Evolutionary conservation across 2,888 invertebrate species (phyloP).

Genomic region (Hermodice carunculata): DNA sequence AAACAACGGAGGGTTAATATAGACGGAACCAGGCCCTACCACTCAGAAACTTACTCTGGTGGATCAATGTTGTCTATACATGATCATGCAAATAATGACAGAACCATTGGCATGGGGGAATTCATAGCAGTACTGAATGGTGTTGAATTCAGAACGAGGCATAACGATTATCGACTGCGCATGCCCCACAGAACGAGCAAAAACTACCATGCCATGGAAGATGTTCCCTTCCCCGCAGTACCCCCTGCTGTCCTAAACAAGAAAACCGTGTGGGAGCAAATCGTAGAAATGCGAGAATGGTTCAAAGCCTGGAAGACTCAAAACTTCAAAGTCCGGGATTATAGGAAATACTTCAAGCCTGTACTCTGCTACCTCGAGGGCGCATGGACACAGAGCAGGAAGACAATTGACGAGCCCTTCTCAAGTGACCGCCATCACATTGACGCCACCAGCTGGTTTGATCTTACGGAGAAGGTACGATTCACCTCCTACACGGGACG

Average conservation of each 20-base stretch:
- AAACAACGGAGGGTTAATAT: conserved; percentile 33
- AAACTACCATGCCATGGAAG: conserved; percentile 9
- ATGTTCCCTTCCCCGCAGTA: conserved; percentile 11
- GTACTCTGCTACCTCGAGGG: conserved; percentile 56
- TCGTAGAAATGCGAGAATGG: conserved; percentile 54
- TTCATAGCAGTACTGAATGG: conserved; percentile 55
- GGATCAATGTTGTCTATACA: conserved; percentile 45
- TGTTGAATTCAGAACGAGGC: conserved; percentile 51
- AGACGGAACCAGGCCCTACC: conserved; percentile 46
- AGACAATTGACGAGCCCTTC: conserved; percentile 54
- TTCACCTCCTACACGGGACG: conserved; percentile 51
- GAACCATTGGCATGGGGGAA: conserved; percentile 23
- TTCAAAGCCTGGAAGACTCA: conserved; percentile 56
- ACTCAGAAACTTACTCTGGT: conserved; percentile 30
- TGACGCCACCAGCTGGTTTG: conserved; percentile 49
- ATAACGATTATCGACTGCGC: conserved; percentile 31
- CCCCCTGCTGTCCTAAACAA: not conserved
- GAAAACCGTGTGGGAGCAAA: conserved; percentile 28
- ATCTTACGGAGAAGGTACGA: conserved; percentile 51
- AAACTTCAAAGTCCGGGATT: conserved; percentile 44
- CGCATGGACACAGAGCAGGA: conserved; percentile 41
- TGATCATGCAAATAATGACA: conserved; percentile 46
- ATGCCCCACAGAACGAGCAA: conserved; percentile 14
- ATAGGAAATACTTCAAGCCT: conserved; percentile 54
- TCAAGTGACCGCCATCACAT: conserved; percentile 56